Percentiles rank a stretch among this genome's conserved stretches.
These are phyloP conservation scores for Micronisus gabar DNA, from an alignment of 2,113 vertebrate genomes.

Conservation along the genomic window DNA sequence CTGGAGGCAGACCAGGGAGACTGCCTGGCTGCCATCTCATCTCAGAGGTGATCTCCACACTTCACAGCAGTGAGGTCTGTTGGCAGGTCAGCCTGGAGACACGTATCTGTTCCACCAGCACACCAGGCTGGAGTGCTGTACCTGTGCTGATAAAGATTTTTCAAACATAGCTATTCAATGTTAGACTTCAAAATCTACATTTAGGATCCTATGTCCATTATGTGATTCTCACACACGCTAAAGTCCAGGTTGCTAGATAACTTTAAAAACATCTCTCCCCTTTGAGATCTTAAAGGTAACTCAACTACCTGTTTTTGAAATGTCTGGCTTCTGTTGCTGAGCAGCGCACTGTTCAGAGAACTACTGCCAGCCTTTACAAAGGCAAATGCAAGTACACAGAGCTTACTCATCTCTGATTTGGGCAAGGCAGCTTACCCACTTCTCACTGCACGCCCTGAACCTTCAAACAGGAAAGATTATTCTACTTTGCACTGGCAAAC, in stretches of 20 bases:
- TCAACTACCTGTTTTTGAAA: not conserved
- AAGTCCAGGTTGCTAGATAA: not conserved
- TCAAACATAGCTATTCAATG: not conserved
- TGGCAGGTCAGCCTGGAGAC: not conserved
- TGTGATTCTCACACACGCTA: not conserved
- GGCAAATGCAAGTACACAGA: not conserved
- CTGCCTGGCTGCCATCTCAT: not conserved
- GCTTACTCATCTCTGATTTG: not conserved
- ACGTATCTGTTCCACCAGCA: not conserved
- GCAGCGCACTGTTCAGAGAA: not conserved
- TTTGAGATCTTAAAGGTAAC: not conserved
- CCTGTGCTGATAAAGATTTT: not conserved
- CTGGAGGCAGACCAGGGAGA: not conserved
- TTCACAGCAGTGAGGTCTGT: not conserved
- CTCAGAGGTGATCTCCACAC: not conserved
- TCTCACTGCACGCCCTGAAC: not conserved
- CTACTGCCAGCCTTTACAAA: not conserved
- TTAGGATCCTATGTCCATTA: not conserved
- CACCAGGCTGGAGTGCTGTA: not conserved
- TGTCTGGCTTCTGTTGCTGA: not conserved
- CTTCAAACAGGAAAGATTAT: not conserved
- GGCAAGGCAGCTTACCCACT: not conserved
- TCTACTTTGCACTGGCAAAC: not conserved
- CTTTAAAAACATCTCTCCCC: not conserved
- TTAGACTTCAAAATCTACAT: not conserved